phyloP scores from a whole-genome alignment of 2,888 invertebrate species.

The Ectemnius lituratus region DNA sequence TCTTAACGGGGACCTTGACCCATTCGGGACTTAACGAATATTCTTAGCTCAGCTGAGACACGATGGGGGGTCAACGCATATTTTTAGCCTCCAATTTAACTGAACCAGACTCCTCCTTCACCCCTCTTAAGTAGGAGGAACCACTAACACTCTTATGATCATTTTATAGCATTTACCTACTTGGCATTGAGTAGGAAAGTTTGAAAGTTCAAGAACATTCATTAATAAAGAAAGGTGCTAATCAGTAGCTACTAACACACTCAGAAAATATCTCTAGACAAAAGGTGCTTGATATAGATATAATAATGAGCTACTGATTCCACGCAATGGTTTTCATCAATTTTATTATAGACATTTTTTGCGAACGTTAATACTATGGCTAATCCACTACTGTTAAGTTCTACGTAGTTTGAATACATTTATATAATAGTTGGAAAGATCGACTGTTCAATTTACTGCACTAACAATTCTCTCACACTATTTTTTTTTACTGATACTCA shows the following conservation, averaged over 20 bases:
- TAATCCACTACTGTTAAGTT: constrained; percentile 17
- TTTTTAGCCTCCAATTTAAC: not conserved
- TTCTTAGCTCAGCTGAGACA: too few species aligned
- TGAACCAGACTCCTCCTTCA: constrained; percentile 28
- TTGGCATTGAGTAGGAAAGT: constrained; percentile 33
- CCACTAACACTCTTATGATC: constrained; percentile 39
- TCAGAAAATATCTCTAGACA: constrained; percentile 40
- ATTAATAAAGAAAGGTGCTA: constrained; percentile 50
- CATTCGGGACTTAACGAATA: too few species aligned
- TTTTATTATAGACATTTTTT: too few species aligned
- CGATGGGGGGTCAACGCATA: not conserved
- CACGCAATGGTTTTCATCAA: too few species aligned
- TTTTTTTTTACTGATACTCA: too few species aligned
- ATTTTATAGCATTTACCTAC: constrained; percentile 36
- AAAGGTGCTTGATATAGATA: not conserved
- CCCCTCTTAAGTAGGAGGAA: constrained; percentile 32
- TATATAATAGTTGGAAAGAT: constrained; percentile 34
- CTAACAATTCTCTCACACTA: too few species aligned
- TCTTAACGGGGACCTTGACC: too few species aligned
- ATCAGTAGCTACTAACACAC: constrained; percentile 50
- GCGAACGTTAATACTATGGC: too few species aligned
- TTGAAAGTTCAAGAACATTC: constrained; percentile 27
- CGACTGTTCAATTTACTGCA: not conserved
- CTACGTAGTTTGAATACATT: constrained; percentile 53
- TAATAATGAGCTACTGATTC: too few species aligned